Evolutionary conservation across 2,888 invertebrate species (phyloP).

Genomic region (Phortica okadai): DNA sequence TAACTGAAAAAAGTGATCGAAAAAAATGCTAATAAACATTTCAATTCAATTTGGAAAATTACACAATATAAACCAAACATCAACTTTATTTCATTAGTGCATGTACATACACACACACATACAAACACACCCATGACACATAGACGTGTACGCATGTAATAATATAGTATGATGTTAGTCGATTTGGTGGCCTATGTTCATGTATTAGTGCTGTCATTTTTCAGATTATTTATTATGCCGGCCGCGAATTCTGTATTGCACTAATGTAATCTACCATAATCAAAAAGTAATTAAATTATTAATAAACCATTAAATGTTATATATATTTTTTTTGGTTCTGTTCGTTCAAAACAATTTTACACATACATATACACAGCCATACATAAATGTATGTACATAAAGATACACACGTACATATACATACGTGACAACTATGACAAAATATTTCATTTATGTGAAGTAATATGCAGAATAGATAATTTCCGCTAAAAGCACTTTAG

Average conservation of each 20-base stretch:
- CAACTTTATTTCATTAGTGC: constrained; percentile 64
- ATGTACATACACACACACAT: constrained; percentile 44
- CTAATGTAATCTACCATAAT: constrained; percentile 69
- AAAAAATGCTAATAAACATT: constrained; percentile 62
- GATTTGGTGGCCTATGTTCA: neutral
- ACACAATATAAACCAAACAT: constrained; percentile 62
- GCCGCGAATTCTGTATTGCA: constrained; percentile 53
- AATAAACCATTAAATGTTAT: constrained; percentile 71
- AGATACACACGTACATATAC: neutral
- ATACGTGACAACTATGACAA: neutral
- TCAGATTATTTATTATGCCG: constrained; percentile 50
- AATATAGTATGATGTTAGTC: neutral
- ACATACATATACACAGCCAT: neutral
- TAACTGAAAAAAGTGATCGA: constrained; percentile 38
- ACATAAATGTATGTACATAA: neutral
- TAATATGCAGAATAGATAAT: constrained; percentile 42
- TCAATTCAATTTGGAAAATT: constrained; percentile 66
- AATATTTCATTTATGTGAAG: neutral
- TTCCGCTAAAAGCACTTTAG: constrained; percentile 57
- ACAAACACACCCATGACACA: constrained; percentile 15
- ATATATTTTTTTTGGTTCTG: constrained; percentile 51
- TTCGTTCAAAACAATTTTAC: constrained; percentile 3
- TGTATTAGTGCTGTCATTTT: constrained; percentile 36
- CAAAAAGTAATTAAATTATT: constrained; percentile 72
- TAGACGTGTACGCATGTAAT: neutral